Evolutionary conservation across 2,888 invertebrate species (phyloP).

Genomic region (Tholera decimalis): DNA sequence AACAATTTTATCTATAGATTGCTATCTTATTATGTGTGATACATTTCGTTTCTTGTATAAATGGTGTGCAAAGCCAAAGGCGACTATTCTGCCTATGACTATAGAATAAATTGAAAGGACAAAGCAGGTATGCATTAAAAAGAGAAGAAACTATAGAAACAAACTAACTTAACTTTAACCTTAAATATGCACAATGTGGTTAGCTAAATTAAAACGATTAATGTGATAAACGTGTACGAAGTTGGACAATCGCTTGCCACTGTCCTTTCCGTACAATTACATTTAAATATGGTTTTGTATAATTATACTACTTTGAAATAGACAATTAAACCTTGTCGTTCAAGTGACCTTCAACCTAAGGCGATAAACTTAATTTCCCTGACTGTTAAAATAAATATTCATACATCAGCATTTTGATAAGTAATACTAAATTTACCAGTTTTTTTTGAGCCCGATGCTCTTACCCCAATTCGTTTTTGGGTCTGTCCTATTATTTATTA

Average conservation of each 20-base stretch:
- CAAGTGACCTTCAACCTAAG: conserved; percentile 1
- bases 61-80: no score
- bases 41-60: no score
- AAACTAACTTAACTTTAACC: no score
- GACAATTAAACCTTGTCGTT: not conserved
- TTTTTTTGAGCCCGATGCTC: not conserved
- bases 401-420: not conserved
- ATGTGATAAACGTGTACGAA: no score
- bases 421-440: not conserved
- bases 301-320: not conserved
- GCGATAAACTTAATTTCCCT: not conserved
- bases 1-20: no score
- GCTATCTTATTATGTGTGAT: not conserved
- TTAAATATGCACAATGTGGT: not conserved
- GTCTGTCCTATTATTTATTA: no score
- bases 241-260: no score
- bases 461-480: not conserved
- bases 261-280: not conserved
- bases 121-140: no score
- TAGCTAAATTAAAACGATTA: no score
- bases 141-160: no score
- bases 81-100: no score
- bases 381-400: not conserved
- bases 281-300: not conserved
- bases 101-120: no score